phyloP scores from a whole-genome alignment of 2,797 vertebrate genomes.

The Nasua narica region DNA sequence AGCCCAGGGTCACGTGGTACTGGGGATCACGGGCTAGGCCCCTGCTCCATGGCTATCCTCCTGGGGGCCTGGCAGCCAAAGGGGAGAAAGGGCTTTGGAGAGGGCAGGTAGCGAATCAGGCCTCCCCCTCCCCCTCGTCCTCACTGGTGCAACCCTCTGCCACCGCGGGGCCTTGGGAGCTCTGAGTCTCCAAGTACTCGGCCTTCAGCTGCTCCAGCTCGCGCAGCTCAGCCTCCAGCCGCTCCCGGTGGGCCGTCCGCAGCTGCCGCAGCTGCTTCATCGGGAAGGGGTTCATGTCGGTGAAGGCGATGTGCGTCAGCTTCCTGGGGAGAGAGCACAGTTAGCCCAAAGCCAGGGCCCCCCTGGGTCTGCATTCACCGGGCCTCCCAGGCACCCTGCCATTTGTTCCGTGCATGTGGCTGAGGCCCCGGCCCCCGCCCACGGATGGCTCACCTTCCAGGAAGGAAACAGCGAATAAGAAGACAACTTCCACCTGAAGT shows the following conservation, averaged over 20 bases:
- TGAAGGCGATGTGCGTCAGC: conserved; percentile 91
- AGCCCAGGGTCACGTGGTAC: not conserved
- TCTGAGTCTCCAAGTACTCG: conserved; percentile 85
- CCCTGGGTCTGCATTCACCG: not conserved
- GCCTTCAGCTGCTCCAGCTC: conserved; percentile 90
- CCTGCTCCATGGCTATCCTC: not conserved
- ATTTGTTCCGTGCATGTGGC: not conserved
- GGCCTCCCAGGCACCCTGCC: not conserved
- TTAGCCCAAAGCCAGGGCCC: not conserved
- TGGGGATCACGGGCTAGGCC: not conserved
- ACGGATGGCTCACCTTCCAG: not conserved
- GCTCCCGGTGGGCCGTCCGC: conserved; percentile 86
- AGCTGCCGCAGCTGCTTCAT: conserved; percentile 89
- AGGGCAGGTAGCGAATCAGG: not conserved
- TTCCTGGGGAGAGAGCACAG: conserved; percentile 83
- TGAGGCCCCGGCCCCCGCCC: not conserved
- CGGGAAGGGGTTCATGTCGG: conserved; percentile 94
- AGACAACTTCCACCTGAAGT: not conserved
- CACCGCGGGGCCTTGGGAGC: conserved; percentile 76
- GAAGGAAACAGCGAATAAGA: not conserved
- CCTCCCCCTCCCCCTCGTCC: conserved; percentile 87
- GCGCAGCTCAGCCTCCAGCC: conserved; percentile 88
- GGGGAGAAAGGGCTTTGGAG: not conserved
- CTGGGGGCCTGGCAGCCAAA: not conserved
- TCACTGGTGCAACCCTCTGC: conserved; percentile 85